These are phyloP conservation scores for Clytia hemisphaerica DNA, from an alignment of 30 jellyfish, hydroid and myxozoan species.

Conservation along the genomic window DNA sequence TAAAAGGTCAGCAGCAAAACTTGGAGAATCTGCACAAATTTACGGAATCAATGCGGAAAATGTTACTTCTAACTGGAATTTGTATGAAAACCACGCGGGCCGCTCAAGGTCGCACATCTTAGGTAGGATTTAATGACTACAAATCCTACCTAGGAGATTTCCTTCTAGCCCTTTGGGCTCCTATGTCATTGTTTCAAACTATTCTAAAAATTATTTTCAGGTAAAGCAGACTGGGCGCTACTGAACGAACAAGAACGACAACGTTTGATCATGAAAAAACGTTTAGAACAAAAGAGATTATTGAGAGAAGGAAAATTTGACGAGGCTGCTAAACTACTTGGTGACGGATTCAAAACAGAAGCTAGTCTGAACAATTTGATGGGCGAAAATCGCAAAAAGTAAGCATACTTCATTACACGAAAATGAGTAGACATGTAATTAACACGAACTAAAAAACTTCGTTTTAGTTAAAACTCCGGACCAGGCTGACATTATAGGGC, in stretches of 20 bases:
- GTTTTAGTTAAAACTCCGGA: too few relatives aligned
- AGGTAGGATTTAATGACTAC: neutral
- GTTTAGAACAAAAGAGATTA: conserved; percentile 70
- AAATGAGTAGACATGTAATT: too few relatives aligned
- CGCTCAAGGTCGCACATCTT: too few relatives aligned
- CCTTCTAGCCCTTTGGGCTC: neutral
- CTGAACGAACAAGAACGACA: conserved; percentile 86
- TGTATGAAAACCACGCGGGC: too few relatives aligned
- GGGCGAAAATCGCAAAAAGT: conserved; percentile 88
- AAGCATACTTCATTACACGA: too few relatives aligned
- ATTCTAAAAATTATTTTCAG: conserved; percentile 9
- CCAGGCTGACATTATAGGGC: too few relatives aligned
- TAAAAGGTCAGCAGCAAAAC: too few relatives aligned
- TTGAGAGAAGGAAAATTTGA: conserved; percentile 84
- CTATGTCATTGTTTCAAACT: neutral
- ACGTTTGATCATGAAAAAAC: conserved; percentile 57
- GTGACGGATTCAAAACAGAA: conserved; percentile 85
- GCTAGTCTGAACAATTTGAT: conserved; percentile 71
- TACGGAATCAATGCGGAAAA: neutral
- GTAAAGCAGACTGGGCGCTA: conserved; percentile 91
- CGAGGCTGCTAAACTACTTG: conserved; percentile 91
- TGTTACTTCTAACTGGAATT: neutral
- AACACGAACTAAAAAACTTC: too few relatives aligned
- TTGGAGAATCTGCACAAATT: neutral
- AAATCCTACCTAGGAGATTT: neutral